Percentiles rank a stretch among this genome's conserved stretches.
phyloP scores from a whole-genome alignment of 2,113 vertebrate species.

The Alligator mississippiensis region DNA sequence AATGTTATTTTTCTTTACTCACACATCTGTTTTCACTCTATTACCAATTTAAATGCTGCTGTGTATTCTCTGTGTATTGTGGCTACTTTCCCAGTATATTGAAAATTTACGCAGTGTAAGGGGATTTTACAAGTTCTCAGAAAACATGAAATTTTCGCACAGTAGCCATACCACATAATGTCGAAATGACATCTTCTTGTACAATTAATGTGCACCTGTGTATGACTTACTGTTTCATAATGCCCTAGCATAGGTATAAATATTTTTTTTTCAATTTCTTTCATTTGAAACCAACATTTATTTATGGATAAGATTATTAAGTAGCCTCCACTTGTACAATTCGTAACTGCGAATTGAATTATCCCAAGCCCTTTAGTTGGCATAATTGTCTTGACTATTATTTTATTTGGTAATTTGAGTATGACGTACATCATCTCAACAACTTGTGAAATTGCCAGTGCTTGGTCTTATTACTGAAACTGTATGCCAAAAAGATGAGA shows the following conservation, averaged over 20 bases:
- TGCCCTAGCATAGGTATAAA: not conserved
- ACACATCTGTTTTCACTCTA: constrained; percentile 82
- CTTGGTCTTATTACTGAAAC: not conserved
- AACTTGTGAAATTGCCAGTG: not conserved
- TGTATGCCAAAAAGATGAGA: not conserved
- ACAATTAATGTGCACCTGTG: constrained; percentile 59
- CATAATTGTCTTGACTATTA: not conserved
- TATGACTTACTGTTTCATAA: not conserved
- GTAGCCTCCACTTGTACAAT: not conserved
- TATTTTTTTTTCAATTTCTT: not conserved
- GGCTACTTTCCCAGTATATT: constrained; percentile 82
- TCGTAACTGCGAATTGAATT: not conserved
- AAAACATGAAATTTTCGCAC: constrained; percentile 70
- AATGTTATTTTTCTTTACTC: constrained; percentile 76
- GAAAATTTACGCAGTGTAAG: constrained; percentile 76
- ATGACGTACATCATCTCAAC: not conserved
- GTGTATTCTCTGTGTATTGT: constrained; percentile 77
- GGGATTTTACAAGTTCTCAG: constrained; percentile 80
- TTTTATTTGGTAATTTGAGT: not conserved
- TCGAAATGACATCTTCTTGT: constrained; percentile 51
- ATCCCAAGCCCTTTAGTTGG: not conserved
- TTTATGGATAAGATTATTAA: not conserved
- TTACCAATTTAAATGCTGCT: constrained; percentile 79
- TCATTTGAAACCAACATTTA: not conserved
- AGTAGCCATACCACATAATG: constrained; percentile 63